Percentiles rank a stretch among this genome's conserved stretches.
phyloP scores from a whole-genome alignment of 2,888 invertebrate species.

The Tetranychus piercei region DNA sequence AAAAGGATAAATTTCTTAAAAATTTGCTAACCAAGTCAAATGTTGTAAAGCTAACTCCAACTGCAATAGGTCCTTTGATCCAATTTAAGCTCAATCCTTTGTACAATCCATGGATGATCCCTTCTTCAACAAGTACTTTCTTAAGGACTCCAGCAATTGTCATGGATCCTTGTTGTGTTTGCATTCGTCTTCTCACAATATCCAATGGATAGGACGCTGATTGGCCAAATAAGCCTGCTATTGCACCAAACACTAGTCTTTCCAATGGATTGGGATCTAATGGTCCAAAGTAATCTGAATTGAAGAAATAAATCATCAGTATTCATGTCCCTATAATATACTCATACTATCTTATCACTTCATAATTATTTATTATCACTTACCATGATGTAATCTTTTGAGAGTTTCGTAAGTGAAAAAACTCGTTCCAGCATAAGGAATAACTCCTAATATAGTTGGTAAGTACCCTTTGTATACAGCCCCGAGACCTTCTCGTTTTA shows the following conservation, averaged over 20 bases:
- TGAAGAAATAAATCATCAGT: too few relatives aligned
- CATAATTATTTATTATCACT: not conserved
- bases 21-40: constrained; percentile 44
- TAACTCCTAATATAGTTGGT: constrained; percentile 77
- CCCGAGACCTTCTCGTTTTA: constrained; percentile 52
- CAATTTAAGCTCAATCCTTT: constrained; percentile 99
- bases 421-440: constrained; percentile 89
- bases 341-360: too few relatives aligned
- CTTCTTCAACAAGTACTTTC: constrained; percentile 46
- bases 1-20: constrained; percentile 4
- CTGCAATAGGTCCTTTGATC: constrained; percentile 53
- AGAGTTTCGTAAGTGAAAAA: constrained; percentile 93
- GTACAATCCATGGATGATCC: constrained; percentile 70
- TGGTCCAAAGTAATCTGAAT: constrained; percentile 20
- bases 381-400: constrained; percentile 38
- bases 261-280: constrained; percentile 41
- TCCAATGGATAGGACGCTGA: constrained; percentile 89
- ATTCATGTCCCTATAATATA: too few relatives aligned
- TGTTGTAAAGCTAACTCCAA: constrained; percentile 84
- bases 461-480: constrained; percentile 68
- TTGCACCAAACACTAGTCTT: constrained; percentile 62
- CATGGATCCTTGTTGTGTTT: constrained; percentile 45
- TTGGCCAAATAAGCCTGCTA: constrained; percentile 82
- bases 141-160: constrained; percentile 45
- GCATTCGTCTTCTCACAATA: constrained; percentile 60